Conservation (phyloP, 2,888 invertebrate species). For the Papilio demoleus region DNA sequence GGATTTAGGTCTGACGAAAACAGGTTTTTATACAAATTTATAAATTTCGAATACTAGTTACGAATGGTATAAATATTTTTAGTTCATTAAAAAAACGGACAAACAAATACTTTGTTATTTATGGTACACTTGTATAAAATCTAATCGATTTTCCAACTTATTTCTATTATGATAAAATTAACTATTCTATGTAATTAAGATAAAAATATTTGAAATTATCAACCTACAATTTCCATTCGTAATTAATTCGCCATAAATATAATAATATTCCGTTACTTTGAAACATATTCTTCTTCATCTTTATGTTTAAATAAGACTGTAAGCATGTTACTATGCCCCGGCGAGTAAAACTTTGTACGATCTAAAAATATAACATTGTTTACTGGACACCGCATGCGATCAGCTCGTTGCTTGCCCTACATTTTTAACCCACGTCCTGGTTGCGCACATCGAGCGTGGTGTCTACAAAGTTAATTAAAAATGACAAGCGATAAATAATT, state of each 20-base stretch:
- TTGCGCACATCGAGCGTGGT: neutral
- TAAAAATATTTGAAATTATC: no score
- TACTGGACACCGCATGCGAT: constrained; percentile 35
- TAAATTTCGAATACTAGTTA: neutral
- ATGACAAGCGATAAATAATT: neutral
- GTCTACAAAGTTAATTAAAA: constrained; percentile 5
- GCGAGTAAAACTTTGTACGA: constrained; percentile 5
- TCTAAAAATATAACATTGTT: constrained; percentile 49
- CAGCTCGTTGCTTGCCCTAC: constrained; percentile 14
- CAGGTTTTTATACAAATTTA: constrained; percentile 1
- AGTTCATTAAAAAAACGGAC: neutral
- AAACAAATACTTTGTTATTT: neutral
- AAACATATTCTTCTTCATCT: no score
- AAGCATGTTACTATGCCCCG: neutral
- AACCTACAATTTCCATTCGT: no score
- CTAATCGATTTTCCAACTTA: no score
- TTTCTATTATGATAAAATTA: no score
- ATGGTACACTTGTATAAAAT: no score
- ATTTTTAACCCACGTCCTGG: constrained; percentile 16
- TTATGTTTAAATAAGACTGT: no score
- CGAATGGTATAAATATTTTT: neutral
- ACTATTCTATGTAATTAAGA: no score
- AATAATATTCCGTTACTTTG: no score
- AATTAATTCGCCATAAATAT: no score
- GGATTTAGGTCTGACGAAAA: constrained; percentile 17